These are phyloP conservation scores for Stylophora pistillata DNA, from an alignment of 64 coral and sea anemone species.

Conservation along the genomic window DNA sequence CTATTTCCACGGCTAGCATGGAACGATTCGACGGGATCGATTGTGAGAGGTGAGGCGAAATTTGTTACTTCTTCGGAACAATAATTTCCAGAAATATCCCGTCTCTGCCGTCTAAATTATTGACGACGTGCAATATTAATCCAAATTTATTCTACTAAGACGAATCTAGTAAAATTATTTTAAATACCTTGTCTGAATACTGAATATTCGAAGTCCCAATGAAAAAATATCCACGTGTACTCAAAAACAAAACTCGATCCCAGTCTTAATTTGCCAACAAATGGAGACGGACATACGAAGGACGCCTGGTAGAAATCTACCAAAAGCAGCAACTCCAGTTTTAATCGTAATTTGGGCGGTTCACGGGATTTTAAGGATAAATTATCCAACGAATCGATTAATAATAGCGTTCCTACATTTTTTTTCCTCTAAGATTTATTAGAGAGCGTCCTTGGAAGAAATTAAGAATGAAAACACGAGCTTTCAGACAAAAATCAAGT, in stretches of 20 bases:
- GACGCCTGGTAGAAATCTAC: constrained; percentile 15
- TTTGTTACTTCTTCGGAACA: neutral
- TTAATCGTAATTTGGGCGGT: no score
- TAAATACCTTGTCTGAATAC: neutral
- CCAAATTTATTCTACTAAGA: neutral
- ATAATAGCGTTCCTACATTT: no score
- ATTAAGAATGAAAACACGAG: no score
- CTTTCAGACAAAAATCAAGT: no score
- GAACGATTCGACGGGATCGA: no score
- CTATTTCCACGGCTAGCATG: neutral
- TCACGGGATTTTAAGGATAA: no score
- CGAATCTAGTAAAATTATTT: neutral
- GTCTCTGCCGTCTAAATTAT: neutral
- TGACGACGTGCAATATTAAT: neutral
- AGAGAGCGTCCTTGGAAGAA: no score
- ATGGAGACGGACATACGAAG: neutral
- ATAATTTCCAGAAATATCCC: neutral
- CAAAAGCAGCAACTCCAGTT: no score
- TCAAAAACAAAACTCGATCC: neutral
- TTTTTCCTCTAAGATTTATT: no score
- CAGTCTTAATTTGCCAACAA: neutral
- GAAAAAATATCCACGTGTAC: neutral
- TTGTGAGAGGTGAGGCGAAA: neutral
- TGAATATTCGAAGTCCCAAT: neutral
- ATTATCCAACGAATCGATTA: no score